Evolutionary conservation across 1,140 invertebrate genomes (phyloP).

Genomic region (Plodia interpunctella): DNA sequence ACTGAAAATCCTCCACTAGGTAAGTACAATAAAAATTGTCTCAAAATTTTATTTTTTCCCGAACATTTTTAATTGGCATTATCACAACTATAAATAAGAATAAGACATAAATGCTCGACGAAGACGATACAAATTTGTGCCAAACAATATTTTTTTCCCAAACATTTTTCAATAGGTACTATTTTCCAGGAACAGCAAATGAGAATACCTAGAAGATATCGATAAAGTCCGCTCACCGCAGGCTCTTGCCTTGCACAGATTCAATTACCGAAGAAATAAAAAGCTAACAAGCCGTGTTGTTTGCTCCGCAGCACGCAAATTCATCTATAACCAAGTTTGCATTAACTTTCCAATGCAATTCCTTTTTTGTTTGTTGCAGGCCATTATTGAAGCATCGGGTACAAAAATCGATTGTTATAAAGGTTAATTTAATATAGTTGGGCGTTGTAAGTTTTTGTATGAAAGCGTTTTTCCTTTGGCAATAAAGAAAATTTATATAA

Average conservation of each 20-base stretch:
- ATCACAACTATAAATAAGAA: too few species aligned
- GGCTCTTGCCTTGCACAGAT: slow-evolving; percentile 22
- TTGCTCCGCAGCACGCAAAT: slow-evolving; percentile 28
- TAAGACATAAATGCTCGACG: too few species aligned
- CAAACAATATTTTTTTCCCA: too few species aligned
- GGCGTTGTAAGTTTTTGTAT: too few species aligned
- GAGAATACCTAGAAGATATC: not conserved
- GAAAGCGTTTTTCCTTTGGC: too few species aligned
- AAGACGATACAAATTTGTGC: too few species aligned
- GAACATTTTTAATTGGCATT: too few species aligned
- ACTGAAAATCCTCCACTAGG: too few species aligned
- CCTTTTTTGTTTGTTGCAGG: slow-evolving; percentile 14
- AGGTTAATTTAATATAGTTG: not conserved
- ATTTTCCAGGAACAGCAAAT: not conserved
- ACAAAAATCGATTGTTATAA: not conserved
- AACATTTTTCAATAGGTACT: not conserved
- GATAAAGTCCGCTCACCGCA: not conserved
- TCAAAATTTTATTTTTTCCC: too few species aligned
- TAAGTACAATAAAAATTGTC: too few species aligned
- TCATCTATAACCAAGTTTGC: slow-evolving; percentile 30
- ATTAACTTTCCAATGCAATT: slow-evolving; percentile 16
- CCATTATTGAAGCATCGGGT: not conserved
- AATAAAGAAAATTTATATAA: too few species aligned
- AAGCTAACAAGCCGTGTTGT: slow-evolving; percentile 32
- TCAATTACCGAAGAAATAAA: slow-evolving; percentile 39